phyloP scores from a whole-genome alignment of 2,113 vertebrate species.

The Amphiprion ocellaris region DNA sequence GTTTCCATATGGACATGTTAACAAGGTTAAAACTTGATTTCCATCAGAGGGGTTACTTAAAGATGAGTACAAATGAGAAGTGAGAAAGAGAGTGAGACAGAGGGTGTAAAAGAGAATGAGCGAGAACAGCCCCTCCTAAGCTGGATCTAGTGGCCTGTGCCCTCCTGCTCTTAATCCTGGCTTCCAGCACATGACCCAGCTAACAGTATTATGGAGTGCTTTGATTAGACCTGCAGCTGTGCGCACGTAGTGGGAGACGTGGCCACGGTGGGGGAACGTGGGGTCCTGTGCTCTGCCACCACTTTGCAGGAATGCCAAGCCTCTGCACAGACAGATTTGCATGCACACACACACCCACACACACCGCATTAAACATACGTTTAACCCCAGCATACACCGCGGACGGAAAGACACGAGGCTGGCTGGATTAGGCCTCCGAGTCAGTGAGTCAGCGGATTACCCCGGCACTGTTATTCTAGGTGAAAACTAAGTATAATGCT shows the following conservation, averaged over 20 bases:
- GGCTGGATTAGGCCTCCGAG: slow-evolving; percentile 62
- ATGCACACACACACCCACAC: neutral
- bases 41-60: neutral
- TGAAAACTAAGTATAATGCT: slow-evolving; percentile 59
- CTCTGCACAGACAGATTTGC: neutral
- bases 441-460: slow-evolving; percentile 75
- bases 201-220: slow-evolving; percentile 79
- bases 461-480: slow-evolving; percentile 44
- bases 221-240: slow-evolving; percentile 79
- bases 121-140: slow-evolving; percentile 50
- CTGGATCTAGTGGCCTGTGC: slow-evolving; percentile 74
- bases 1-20: too few relatives aligned
- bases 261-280: neutral
- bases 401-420: slow-evolving; percentile 34
- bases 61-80: neutral
- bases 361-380: slow-evolving; percentile 4
- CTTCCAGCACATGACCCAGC: slow-evolving; percentile 82
- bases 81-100: neutral
- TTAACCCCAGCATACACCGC: slow-evolving; percentile 10
- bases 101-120: slow-evolving; percentile 11
- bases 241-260: slow-evolving; percentile 40
- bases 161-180: slow-evolving; percentile 80
- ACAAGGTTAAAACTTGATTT: too few relatives aligned
- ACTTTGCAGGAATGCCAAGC: slow-evolving; percentile 44
- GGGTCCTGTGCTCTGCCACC: slow-evolving; percentile 45